Conservation (phyloP, 2,888 invertebrate species). For the Hyposoter dolosus region DNA sequence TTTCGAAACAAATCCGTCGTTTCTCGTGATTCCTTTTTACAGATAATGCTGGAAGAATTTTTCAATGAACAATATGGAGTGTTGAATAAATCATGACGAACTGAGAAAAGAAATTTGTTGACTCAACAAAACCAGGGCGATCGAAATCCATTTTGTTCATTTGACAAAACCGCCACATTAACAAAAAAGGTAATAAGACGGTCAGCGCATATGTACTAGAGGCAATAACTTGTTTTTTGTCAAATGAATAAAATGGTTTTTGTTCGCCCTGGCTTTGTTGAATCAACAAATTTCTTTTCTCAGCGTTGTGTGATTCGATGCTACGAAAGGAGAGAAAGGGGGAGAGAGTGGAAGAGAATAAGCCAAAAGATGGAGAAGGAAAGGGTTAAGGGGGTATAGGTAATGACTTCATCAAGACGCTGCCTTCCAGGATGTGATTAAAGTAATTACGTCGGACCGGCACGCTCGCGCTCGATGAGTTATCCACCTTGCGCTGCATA, state of each 20-base stretch:
- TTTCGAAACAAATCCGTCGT: neutral
- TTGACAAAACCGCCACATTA: no score
- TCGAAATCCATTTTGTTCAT: no score
- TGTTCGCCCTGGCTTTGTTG: no score
- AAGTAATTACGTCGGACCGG: slow-evolving; percentile 75
- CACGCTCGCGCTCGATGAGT: slow-evolving; percentile 69
- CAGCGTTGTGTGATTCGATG: slow-evolving; percentile 19
- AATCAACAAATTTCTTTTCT: no score
- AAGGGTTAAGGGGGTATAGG: slow-evolving; percentile 60
- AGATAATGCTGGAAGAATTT: neutral
- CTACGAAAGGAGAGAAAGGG: slow-evolving; percentile 1
- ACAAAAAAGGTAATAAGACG: no score
- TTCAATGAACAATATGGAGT: neutral
- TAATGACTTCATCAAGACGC: slow-evolving; percentile 76
- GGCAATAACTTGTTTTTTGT: no score
- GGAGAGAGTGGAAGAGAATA: slow-evolving; percentile 5
- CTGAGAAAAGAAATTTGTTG: no score
- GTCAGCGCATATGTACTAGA: no score
- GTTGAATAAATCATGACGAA: neutral
- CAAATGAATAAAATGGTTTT: no score
- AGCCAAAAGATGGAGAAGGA: neutral
- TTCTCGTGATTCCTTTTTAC: neutral
- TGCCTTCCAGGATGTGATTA: slow-evolving; percentile 76
- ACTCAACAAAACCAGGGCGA: no score
- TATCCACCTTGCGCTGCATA: slow-evolving; percentile 65